Evolutionary conservation across 2,113 vertebrate genomes (phyloP).

Genomic region (Phaethon lepturus): DNA sequence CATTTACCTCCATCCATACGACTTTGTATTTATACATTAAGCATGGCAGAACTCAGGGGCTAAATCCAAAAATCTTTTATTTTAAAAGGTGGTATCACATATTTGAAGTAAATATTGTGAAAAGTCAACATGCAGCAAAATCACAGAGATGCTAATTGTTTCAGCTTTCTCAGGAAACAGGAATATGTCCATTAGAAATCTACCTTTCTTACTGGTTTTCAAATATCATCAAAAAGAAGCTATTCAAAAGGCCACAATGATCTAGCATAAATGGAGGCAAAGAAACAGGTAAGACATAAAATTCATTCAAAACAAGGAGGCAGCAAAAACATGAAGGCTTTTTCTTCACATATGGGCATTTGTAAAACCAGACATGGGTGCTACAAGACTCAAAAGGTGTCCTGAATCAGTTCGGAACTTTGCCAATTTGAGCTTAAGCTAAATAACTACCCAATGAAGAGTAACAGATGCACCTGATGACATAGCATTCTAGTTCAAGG

Average conservation of each 20-base stretch:
- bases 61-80: not conserved
- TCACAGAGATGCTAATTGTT: not conserved
- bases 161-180: not conserved
- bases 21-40: not conserved
- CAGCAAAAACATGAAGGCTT: not conserved
- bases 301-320: not conserved
- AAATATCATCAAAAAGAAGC: not conserved
- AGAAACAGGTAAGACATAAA: not conserved
- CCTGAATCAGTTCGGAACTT: constrained; percentile 13
- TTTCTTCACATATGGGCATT: not conserved
- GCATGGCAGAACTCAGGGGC: not conserved
- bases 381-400: not conserved
- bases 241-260: not conserved
- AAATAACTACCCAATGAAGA: constrained; percentile 9
- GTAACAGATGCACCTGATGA: constrained; percentile 56
- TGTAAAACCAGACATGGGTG: not conserved
- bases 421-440: constrained; percentile 2
- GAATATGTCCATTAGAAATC: not conserved
- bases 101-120: not conserved
- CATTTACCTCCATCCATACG: not conserved
- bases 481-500: constrained; percentile 63
- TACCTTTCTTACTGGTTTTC: not conserved
- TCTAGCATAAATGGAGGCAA: not conserved
- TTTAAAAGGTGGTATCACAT: not conserved
- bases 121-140: not conserved